phyloP scores from a whole-genome alignment of 2,113 vertebrate species.

The Ageneiosus marmoratus region DNA sequence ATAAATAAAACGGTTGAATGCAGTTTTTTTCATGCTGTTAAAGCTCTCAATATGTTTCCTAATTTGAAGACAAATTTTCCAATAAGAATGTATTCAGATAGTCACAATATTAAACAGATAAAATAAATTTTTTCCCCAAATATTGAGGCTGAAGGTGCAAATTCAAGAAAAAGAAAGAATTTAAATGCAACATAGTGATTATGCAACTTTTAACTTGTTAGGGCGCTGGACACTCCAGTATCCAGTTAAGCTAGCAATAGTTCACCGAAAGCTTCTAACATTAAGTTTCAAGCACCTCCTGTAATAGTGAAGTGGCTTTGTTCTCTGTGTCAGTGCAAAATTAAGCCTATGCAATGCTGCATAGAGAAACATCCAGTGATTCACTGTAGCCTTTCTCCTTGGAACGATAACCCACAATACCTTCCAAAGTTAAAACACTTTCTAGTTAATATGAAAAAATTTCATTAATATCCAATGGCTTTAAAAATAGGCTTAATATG shows the following conservation, averaged over 20 bases:
- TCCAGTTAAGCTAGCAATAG: not conserved
- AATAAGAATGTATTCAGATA: not conserved
- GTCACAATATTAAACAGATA: not conserved
- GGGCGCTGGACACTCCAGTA: not conserved
- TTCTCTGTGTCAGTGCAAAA: not conserved
- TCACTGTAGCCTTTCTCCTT: not conserved
- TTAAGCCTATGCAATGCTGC: not conserved
- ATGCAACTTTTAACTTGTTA: not conserved
- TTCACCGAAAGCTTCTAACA: not conserved
- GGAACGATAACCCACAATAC: conserved; percentile 18
- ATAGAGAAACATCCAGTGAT: not conserved
- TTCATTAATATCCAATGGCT: conserved; percentile 60
- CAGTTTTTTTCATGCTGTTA: not conserved
- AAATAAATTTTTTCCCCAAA: not conserved
- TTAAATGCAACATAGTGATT: not conserved
- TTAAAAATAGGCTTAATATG: conserved; percentile 78
- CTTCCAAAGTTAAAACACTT: conserved; percentile 54
- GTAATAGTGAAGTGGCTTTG: not conserved
- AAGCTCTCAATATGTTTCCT: not conserved
- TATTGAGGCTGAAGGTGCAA: not conserved
- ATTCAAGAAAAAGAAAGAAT: not conserved
- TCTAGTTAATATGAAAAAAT: conserved; percentile 62
- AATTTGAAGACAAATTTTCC: not conserved
- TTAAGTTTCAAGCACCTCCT: not conserved
- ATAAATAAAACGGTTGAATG: not conserved